These are phyloP conservation scores for Morelia viridis DNA, from an alignment of 2,797 vertebrate genomes.

Conservation along the genomic window DNA sequence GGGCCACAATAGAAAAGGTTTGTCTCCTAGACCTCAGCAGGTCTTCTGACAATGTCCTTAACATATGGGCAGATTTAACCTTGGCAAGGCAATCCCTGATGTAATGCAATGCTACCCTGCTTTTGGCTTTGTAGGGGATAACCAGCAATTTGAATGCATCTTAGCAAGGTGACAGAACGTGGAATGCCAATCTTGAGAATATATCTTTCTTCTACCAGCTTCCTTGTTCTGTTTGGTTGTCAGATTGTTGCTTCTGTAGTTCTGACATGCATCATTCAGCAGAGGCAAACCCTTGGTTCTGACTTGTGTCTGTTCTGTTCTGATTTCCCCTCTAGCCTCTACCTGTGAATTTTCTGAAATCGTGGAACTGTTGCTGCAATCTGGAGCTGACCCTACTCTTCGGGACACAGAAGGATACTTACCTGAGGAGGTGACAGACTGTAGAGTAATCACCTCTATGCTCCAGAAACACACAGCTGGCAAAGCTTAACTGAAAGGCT, in stretches of 20 bases:
- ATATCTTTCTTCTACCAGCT: neutral
- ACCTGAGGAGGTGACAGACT: slow-evolving; percentile 91
- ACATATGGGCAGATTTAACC: neutral
- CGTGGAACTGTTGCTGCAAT: slow-evolving; percentile 88
- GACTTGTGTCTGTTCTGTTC: slow-evolving; percentile 9
- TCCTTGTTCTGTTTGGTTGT: neutral
- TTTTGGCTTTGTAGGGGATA: neutral
- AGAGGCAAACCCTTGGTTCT: neutral
- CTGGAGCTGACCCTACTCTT: slow-evolving; percentile 86
- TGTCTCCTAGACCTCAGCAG: neutral
- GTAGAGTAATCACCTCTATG: slow-evolving; percentile 82
- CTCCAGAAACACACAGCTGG: slow-evolving; percentile 80
- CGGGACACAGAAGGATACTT: slow-evolving; percentile 93
- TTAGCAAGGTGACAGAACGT: neutral
- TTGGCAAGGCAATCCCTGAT: neutral
- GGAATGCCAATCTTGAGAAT: neutral
- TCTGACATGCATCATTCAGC: fast-evolving
- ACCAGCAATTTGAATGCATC: neutral
- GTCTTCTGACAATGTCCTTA: neutral
- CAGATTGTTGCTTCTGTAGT: neutral
- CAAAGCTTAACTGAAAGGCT: slow-evolving; percentile 70
- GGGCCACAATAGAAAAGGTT: neutral
- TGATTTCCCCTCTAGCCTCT: slow-evolving; percentile 76
- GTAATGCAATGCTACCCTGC: neutral
- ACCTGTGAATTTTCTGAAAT: slow-evolving; percentile 94